These are phyloP conservation scores for Notechis scutatus DNA, from an alignment of 2,113 vertebrate species.

Conservation along the genomic window DNA sequence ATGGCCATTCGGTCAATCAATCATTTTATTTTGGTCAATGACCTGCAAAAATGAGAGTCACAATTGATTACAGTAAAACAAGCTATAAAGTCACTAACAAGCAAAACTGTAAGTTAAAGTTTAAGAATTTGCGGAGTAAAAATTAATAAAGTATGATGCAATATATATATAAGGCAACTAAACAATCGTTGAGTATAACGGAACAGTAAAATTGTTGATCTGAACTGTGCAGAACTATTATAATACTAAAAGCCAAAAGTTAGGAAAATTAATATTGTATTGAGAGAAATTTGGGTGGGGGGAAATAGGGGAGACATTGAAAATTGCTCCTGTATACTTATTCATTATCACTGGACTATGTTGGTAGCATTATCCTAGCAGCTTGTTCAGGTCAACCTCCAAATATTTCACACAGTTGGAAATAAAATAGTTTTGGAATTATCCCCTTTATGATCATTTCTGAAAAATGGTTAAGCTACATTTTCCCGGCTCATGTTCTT, in stretches of 20 bases:
- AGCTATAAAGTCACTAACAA: background rate
- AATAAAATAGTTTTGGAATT: slow-evolving; percentile 44
- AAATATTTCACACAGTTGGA: slow-evolving; percentile 59
- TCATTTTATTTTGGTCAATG: background rate
- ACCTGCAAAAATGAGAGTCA: background rate
- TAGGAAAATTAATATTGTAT: background rate
- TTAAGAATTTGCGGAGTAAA: background rate
- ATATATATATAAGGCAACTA: background rate
- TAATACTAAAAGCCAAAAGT: background rate
- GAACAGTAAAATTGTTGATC: background rate
- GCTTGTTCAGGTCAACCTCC: slow-evolving; percentile 21
- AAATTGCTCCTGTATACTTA: background rate
- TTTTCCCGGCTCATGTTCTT: slow-evolving; percentile 17
- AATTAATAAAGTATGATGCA: background rate
- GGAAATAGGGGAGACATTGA: rapidly evolving
- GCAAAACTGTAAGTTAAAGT: background rate
- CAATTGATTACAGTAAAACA: background rate
- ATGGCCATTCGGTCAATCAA: background rate
- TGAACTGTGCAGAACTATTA: background rate
- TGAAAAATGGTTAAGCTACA: slow-evolving; percentile 46
- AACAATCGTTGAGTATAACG: background rate
- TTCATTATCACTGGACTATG: background rate
- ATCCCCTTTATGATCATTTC: slow-evolving; percentile 47
- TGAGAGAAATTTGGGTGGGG: background rate
- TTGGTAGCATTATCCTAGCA: background rate